Evolutionary conservation across 2,888 invertebrate species (phyloP), one percentile per base, ranked within the genome.

Genomic region (Oxycera nigricornis): DNA sequence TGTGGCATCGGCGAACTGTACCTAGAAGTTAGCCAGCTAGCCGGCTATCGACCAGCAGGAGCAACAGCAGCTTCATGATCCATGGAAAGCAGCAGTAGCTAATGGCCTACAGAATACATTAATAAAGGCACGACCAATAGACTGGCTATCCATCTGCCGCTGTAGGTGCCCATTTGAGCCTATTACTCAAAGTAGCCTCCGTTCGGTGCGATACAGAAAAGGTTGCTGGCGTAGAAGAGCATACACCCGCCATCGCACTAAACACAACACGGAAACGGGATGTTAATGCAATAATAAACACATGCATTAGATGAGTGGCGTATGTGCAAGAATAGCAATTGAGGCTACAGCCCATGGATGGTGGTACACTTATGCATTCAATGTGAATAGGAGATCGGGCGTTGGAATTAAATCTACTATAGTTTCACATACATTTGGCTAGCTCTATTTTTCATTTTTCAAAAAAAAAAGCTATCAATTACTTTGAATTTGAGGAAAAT

Each of bases 221-320:
- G 17, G 14, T 17, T 14, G 7, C 39, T 39, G 39, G 39, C 39
- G 9, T 1, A 7, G 50, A 17, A 50, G 55, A 55, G 20, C 0
- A 55, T 20, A 28, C 17, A 28, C 59, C 26, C 17, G 30, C 3
- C n/a, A 11, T 20, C 20, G n/a, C 41, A 65, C 22, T 41, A 39
- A 65, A 70, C 22, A 52, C 22, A 70, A 52, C 52, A 70, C 70
- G 70, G 70, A 70, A 70, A 70, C 46, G 70, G 70, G 70, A 70
- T 70, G 70, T 70, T 70, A 70, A 70, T 70, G 70, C 70, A 70
- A 70, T 52, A 70, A 50, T 50, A 28, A 52, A 70, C 35, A 70
- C 31, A 52, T n/a, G 30, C 24, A 55, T 55, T 55, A 55, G 55
- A 55, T 4, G 11, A 14, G 17, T 11, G 17, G 50, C 50, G 17